These are phyloP conservation scores for Melanogrammus aeglefinus DNA, from an alignment of 2,797 vertebrate genomes.

Conservation along the genomic window DNA sequence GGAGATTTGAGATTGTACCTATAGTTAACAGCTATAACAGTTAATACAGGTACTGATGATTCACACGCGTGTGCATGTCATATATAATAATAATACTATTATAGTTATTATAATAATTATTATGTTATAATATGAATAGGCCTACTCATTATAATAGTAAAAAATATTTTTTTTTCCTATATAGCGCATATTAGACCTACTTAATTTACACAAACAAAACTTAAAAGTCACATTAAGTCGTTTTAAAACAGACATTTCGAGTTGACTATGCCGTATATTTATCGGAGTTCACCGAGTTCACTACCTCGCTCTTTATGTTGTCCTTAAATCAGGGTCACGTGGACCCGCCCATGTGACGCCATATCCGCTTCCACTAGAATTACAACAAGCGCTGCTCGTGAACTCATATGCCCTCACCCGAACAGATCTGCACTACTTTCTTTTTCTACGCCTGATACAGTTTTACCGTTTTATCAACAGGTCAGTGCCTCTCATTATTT, in stretches of 20 bases:
- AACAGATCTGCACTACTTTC: conserved; percentile 18
- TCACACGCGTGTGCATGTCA: not conserved
- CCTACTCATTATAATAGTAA: no score
- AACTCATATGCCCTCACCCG: conserved; percentile 50
- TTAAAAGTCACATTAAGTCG: not conserved
- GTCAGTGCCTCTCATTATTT: conserved; percentile 34
- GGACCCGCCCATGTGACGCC: conserved; percentile 57
- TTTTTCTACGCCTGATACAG: conserved; percentile 54
- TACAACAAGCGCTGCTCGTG: conserved; percentile 32
- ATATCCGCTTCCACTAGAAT: conserved; percentile 57
- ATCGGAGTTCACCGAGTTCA: not conserved
- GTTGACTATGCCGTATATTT: no score
- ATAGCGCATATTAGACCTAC: no score
- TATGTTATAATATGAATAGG: not conserved
- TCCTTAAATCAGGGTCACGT: conserved; percentile 68
- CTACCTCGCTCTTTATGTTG: conserved; percentile 32
- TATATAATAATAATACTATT: conserved; percentile 43
- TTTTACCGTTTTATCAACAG: conserved; percentile 43
- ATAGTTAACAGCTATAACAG: no score
- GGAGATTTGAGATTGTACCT: not conserved
- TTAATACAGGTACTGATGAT: not conserved
- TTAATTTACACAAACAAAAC: no score
- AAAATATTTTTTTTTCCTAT: no score
- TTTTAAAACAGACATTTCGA: not conserved
- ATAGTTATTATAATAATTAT: not conserved